Evolutionary conservation across 2,797 vertebrate species (phyloP).

Genomic region (Sebastes cheni): DNA sequence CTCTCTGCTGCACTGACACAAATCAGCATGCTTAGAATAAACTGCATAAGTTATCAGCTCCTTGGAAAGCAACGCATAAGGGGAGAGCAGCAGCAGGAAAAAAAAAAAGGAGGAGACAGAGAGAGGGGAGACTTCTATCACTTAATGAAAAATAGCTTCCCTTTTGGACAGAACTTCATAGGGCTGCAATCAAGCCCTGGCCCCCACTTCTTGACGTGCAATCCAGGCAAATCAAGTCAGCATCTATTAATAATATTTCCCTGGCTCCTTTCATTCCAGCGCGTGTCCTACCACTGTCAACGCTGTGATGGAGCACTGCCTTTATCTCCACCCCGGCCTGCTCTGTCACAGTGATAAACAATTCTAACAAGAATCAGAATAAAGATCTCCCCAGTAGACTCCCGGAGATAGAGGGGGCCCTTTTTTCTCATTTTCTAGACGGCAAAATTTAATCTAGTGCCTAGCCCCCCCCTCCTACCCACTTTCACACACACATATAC

Average conservation of each 20-base stretch:
- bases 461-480: slow-evolving; percentile 74
- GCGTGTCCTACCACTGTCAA: slow-evolving; percentile 98
- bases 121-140: slow-evolving; percentile 93
- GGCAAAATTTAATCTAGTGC: slow-evolving; percentile 99
- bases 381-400: slow-evolving; percentile 99
- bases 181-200: slow-evolving; percentile 95
- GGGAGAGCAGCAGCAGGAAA: slow-evolving; percentile 38
- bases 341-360: slow-evolving; percentile 99
- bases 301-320: slow-evolving; percentile 98
- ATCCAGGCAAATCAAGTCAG: slow-evolving; percentile 98
- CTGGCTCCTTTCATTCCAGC: slow-evolving; percentile 98
- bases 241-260: slow-evolving; percentile 99
- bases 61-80: slow-evolving; percentile 94
- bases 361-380: slow-evolving; percentile 99
- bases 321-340: slow-evolving; percentile 99
- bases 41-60: slow-evolving; percentile 99
- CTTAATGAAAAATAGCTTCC: slow-evolving; percentile 99
- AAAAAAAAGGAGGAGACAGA: slow-evolving; percentile 65
- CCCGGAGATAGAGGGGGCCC: slow-evolving; percentile 91
- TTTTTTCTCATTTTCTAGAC: slow-evolving; percentile 99
- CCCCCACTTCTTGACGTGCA: slow-evolving; percentile 95
- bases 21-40: slow-evolving; percentile 99
- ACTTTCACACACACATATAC: background rate
- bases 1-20: slow-evolving; percentile 88
- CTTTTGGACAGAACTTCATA: slow-evolving; percentile 99